Evolutionary conservation across 2,888 invertebrate genomes (phyloP).

Genomic region (Candidula unifasciata): DNA sequence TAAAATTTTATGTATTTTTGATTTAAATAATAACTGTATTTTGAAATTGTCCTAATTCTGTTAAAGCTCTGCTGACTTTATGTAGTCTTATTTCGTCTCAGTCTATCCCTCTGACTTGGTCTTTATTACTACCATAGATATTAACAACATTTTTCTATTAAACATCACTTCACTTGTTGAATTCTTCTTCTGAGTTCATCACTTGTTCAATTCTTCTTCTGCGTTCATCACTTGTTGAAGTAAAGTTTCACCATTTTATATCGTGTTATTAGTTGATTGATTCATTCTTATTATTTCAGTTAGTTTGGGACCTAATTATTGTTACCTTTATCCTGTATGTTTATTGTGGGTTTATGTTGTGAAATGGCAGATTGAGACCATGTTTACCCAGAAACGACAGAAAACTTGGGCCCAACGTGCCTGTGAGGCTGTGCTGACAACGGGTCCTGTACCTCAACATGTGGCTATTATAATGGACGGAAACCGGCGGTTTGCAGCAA

Average conservation of each 20-base stretch:
- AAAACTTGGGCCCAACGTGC: slow-evolving; percentile 85
- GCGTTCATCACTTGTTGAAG: too few relatives aligned
- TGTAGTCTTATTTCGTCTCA: too few relatives aligned
- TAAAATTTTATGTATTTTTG: too few relatives aligned
- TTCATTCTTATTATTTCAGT: neutral
- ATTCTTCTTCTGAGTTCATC: too few relatives aligned
- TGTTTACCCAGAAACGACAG: slow-evolving; percentile 82
- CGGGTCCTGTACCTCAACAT: slow-evolving; percentile 91
- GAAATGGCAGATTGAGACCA: slow-evolving; percentile 50
- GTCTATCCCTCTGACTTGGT: too few relatives aligned
- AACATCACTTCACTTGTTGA: too few relatives aligned
- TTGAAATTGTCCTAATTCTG: too few relatives aligned
- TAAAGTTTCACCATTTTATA: neutral
- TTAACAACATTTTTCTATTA: too few relatives aligned
- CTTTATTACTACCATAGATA: too few relatives aligned
- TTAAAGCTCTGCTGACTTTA: too few relatives aligned
- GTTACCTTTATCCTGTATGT: neutral
- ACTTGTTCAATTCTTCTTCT: too few relatives aligned
- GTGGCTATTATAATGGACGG: slow-evolving; percentile 99
- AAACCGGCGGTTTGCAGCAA: slow-evolving; percentile 93
- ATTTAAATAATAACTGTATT: too few relatives aligned
- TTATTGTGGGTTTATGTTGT: neutral
- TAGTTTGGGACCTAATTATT: neutral
- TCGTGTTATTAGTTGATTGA: neutral
- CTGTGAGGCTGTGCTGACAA: slow-evolving; percentile 86